Evolutionary conservation across 2,888 invertebrate genomes (phyloP).

Genomic region (Pristionchus japonicus): DNA sequence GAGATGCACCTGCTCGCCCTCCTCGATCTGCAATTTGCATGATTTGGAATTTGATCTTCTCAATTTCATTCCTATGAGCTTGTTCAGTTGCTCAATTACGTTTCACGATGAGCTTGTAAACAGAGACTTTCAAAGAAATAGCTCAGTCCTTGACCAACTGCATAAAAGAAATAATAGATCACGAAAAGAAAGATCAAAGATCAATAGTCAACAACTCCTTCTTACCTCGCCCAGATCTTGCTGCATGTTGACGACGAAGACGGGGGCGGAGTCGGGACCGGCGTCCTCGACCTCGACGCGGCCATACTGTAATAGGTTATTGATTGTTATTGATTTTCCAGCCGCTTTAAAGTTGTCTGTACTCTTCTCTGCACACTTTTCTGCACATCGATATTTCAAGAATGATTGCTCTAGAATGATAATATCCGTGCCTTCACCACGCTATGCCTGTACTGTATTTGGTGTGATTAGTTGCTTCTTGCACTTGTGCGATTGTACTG

Average conservation of each 20-base stretch:
- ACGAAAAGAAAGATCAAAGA: background rate
- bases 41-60: background rate
- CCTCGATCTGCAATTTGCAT: conserved; percentile 80
- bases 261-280: conserved; percentile 66
- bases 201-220: conserved; percentile 53
- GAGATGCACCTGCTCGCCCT: conserved; percentile 87
- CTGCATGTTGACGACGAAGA: conserved; percentile 63
- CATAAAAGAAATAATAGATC: background rate
- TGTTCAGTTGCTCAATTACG: background rate
- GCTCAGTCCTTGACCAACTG: background rate
- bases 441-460: no score
- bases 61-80: background rate
- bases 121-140: background rate
- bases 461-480: no score
- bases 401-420: no score
- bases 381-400: no score
- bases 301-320: conserved; percentile 63
- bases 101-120: background rate
- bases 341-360: no score
- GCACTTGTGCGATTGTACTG: no score
- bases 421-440: no score
- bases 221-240: conserved; percentile 64
- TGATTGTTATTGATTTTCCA: background rate
- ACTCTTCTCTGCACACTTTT: no score
- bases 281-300: conserved; percentile 69